Conservation (phyloP, 1,140 invertebrate genomes). For the Platorchestia sp. region DNA sequence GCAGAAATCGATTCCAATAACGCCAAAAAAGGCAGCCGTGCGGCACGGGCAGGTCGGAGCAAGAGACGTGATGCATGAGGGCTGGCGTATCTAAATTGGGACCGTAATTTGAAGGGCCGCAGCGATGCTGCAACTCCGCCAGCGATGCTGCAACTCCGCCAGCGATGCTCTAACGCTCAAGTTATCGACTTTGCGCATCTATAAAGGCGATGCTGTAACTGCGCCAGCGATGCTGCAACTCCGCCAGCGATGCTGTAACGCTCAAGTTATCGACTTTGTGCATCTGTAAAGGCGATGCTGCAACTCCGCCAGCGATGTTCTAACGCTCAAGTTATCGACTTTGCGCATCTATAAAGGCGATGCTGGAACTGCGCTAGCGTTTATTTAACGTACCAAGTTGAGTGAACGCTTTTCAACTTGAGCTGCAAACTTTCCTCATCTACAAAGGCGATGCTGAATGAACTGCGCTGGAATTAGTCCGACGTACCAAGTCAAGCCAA, state of each 20-base stretch:
- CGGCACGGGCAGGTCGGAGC: not conserved
- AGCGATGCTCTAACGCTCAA: not conserved
- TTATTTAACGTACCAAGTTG: too few relatives aligned
- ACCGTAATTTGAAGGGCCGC: slow-evolving; percentile 3
- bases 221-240: too few relatives aligned
- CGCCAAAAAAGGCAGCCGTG: not conserved
- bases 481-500: too few relatives aligned
- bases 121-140: slow-evolving; percentile 1
- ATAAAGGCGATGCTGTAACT: not conserved
- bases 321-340: too few relatives aligned
- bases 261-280: slow-evolving; percentile 10
- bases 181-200: slow-evolving; percentile 6
- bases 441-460: too few relatives aligned
- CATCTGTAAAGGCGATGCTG: not conserved
- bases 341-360: too few relatives aligned
- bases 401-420: too few relatives aligned
- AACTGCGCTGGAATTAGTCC: too few relatives aligned
- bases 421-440: too few relatives aligned
- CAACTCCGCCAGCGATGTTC: not conserved
- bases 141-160: slow-evolving; percentile 11
- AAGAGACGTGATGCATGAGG: not conserved
- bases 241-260: not conserved
- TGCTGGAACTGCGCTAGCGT: too few relatives aligned
- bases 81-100: slow-evolving; percentile 25
- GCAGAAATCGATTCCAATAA: not conserved